Conservation (phyloP, 1,140 invertebrate species). For the Trachymyrmex septentrionalis region DNA sequence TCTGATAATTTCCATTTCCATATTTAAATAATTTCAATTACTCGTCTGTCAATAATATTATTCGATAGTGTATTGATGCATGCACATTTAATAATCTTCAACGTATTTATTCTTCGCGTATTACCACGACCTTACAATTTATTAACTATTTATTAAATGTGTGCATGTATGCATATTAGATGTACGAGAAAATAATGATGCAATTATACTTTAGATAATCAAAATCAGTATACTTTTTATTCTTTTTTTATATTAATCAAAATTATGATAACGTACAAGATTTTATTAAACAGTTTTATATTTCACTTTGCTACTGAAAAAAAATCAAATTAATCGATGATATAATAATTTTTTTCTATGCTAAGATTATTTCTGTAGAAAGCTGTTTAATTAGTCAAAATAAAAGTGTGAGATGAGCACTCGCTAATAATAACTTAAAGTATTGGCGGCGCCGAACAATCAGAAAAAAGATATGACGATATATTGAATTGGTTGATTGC, state of each 20-base stretch:
- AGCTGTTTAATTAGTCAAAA: neutral
- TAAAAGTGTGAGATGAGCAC: neutral
- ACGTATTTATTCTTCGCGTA: neutral
- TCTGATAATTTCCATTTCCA: neutral
- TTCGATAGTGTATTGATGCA: neutral
- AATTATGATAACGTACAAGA: neutral
- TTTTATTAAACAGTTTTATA: neutral
- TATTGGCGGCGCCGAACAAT: neutral
- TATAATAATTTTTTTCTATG: conserved; percentile 3
- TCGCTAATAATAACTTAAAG: conserved; percentile 37
- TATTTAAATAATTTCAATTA: conserved; percentile 22
- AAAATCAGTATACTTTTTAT: neutral
- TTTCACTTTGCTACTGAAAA: neutral
- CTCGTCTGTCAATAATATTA: neutral
- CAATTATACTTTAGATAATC: neutral
- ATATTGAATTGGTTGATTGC: conserved; percentile 6
- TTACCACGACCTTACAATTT: neutral
- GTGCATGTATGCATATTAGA: neutral
- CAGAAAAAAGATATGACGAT: conserved; percentile 20
- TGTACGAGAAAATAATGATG: neutral
- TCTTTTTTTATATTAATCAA: neutral
- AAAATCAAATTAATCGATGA: conserved; percentile 5
- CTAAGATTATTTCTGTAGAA: neutral
- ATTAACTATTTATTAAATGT: conserved; percentile 18
- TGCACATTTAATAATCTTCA: conserved; percentile 8